Conservation (phyloP, 2,113 vertebrate genomes). For the Stercorarius parasiticus region DNA sequence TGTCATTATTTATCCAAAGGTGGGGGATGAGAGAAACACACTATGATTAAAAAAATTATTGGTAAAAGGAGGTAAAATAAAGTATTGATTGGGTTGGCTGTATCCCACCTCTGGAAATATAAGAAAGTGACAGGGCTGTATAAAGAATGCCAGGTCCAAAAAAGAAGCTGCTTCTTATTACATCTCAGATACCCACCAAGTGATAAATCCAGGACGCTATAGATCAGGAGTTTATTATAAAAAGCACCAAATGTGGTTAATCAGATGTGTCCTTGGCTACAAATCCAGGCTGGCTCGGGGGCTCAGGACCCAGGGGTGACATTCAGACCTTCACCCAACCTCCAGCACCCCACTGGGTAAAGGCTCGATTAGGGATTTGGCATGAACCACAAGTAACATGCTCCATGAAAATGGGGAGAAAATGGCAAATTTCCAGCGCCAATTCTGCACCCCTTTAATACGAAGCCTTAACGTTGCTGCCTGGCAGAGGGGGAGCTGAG, state of each 20-base stretch:
- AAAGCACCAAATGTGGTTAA: neutral
- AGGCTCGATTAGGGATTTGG: neutral
- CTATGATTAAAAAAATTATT: constrained; percentile 61
- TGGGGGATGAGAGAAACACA: neutral
- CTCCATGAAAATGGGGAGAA: neutral
- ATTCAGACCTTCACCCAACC: neutral
- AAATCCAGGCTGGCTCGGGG: neutral
- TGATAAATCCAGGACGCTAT: neutral
- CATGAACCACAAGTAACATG: no score
- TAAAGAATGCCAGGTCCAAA: constrained; percentile 38
- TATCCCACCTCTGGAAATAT: constrained; percentile 19
- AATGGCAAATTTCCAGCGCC: neutral
- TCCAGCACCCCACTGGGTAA: neutral
- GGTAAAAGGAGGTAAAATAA: constrained; percentile 59
- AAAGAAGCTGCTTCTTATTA: constrained; percentile 17
- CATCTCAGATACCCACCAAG: neutral
- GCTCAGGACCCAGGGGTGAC: neutral
- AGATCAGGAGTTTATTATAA: neutral
- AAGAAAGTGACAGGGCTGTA: constrained; percentile 2
- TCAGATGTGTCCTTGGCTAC: neutral
- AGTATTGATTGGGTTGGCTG: constrained; percentile 33
- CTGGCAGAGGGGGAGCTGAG: neutral
- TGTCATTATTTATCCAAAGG: constrained; percentile 34
- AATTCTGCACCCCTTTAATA: neutral
- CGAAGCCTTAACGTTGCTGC: neutral